Evolutionary conservation across 1,140 invertebrate genomes (phyloP), one percentile per base, ranked within the genome.

Genomic region (Euura lappo): DNA sequence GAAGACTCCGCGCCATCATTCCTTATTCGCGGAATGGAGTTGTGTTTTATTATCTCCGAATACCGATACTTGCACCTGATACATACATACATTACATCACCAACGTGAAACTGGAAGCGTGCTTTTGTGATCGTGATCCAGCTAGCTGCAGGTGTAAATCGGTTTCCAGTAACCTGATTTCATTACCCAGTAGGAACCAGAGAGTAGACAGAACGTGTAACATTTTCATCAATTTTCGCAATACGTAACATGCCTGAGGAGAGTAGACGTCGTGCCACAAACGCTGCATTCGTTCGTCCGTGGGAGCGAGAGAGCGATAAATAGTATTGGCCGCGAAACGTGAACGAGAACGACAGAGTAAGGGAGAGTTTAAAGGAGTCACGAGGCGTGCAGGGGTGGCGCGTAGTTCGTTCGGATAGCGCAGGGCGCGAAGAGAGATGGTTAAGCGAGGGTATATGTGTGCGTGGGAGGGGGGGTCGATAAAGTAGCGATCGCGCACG

Each of bases 401-500:
- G 8, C 8, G 8, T 60, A 60, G 51, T 60, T 64, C 69, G 51
- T 13, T 45, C 43, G 69, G 44, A 64, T n/a, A 43, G 44, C 47
- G 69, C 46, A 45, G 67, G 45, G 11, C 67, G 13, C 10, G 71
- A 65, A 64, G 69, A 46, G 71, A 76, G 69, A 74, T 72, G 70
- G 74, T 68, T 8, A 44, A 44, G 42, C 8, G 64, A 67, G 77
- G 78, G 82, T 83, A 84, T 28, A 28, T 28, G 28, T 28, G 28
- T 28, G 28, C 28, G 28, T 28, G 28, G 28, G 28, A 28, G 7
- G 66, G 79, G 81, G 81, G 83, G 83, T 88, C 86, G 86, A 88
- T 88, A 88, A 87, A 88, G 86, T 86, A 86, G 86, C 82, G 86
- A 87, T 88, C 86, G 85, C 82, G 78, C 81, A 80, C 81, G 81